These are phyloP conservation scores for Sycophila sp. DNA, from an alignment of 1,140 invertebrate species.

Conservation along the genomic window DNA sequence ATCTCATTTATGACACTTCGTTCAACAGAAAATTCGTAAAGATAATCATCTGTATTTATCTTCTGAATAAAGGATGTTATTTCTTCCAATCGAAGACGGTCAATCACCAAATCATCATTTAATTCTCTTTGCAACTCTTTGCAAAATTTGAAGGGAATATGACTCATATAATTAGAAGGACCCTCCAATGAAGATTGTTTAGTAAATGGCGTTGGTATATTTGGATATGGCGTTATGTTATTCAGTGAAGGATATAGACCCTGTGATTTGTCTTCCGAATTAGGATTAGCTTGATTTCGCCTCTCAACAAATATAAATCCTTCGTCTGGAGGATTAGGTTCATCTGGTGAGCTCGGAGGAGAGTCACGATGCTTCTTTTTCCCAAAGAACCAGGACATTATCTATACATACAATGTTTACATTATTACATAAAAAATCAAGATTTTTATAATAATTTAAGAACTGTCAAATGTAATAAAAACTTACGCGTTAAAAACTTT, in stretches of 20 bases:
- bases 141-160: constrained; percentile 59
- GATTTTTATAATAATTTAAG: too few species aligned
- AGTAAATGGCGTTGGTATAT: constrained; percentile 14
- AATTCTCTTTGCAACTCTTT: constrained; percentile 47
- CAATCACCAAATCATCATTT: constrained; percentile 55
- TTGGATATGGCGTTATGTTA: constrained; percentile 26
- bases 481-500: too few species aligned
- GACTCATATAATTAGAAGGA: constrained; percentile 50
- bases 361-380: constrained; percentile 61
- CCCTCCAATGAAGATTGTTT: constrained; percentile 49
- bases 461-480: too few species aligned
- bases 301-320: constrained; percentile 55
- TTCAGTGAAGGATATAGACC: constrained; percentile 52
- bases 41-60: constrained; percentile 48
- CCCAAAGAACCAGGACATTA: constrained; percentile 65
- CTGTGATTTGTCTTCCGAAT: constrained; percentile 10
- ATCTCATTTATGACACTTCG: constrained; percentile 60
- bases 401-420: too few species aligned
- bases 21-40: constrained; percentile 60
- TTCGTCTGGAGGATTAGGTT: constrained; percentile 40
- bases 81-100: constrained; percentile 55
- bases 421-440: too few species aligned
- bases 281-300: constrained; percentile 35
- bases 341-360: constrained; percentile 48
- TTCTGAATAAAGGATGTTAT: constrained; percentile 56